Evolutionary conservation across 1,140 invertebrate genomes (phyloP), one percentile per base, ranked within the genome.

Genomic region (Vanessa atalanta): DNA sequence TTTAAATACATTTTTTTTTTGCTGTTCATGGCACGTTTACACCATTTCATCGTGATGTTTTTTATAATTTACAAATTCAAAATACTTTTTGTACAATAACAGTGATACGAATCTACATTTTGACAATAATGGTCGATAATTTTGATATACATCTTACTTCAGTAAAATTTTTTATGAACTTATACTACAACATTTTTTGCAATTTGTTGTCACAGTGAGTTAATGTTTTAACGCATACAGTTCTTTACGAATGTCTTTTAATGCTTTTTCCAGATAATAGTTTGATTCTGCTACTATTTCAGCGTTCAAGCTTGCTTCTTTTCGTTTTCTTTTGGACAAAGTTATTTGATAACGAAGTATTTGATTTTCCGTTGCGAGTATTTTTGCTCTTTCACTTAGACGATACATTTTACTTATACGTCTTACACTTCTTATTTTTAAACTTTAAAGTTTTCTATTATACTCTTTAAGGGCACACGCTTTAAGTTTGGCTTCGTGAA

Each of bases 221-320:
- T 61, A 13, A 61, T 16, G 26, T 61, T 61, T 61, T 37, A 61
- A n/a, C 12, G 15, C 0, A 15, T 15, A 61, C 5, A 61, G 31
- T 61, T 61, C 26, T 15, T 61, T 61, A 61, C 57, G 57, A 37
- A 61, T 14, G 3, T 31, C 23, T 37, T n/a, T 53, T 11, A 71
- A 53, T n/a, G n/a, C 31, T 71, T 67, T 75, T 47, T 79, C 72
- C 51, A 90, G 82, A 70, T 83, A 83, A 65, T 78, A 90, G 55
- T 92, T 92, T 14, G 75, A 73, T 77, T 90, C 88, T 3, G 90
- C 88, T 43, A 90, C 65, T 47, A 31, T 80, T 48, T 73, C 72
- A 4, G 90, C 86, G 47, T 87, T 81, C 8, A 68, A 73, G 16
- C 78, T 83, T 8, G 90, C 89, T 81, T 90, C 88, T 9, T 63